Percentiles rank a stretch among this genome's conserved stretches.
Evolutionary conservation across 1,140 invertebrate genomes (phyloP).

Genomic region (Drosophila ohnishii): DNA sequence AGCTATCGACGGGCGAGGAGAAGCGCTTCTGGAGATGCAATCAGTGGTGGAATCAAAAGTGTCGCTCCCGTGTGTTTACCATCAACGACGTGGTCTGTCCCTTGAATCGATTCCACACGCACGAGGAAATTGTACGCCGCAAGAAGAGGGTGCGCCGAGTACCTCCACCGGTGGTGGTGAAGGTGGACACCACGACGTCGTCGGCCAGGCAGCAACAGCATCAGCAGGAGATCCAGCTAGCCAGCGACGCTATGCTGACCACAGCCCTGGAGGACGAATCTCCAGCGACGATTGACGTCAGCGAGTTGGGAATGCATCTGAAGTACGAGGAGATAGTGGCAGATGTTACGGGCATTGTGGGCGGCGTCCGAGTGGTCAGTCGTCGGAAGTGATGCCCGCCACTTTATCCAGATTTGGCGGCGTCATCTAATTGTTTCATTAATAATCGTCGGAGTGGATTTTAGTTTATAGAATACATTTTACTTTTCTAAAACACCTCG

Average conservation of each 20-base stretch:
- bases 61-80: conserved; percentile 79
- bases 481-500: not conserved
- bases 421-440: conserved; percentile 18
- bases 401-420: not conserved
- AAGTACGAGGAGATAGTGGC: conserved; percentile 82
- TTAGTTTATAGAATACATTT: conserved; percentile 8
- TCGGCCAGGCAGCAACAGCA: conserved; percentile 46
- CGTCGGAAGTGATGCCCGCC: conserved; percentile 52
- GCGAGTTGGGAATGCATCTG: conserved; percentile 76
- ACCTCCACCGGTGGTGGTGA: conserved; percentile 49
- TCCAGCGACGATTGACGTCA: conserved; percentile 68
- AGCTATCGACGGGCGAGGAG: conserved; percentile 75
- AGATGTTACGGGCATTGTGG: conserved; percentile 72
- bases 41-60: conserved; percentile 83
- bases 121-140: conserved; percentile 80
- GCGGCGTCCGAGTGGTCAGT: conserved; percentile 41
- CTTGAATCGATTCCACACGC: conserved; percentile 79
- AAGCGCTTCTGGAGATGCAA: conserved; percentile 82
- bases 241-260: conserved; percentile 63
- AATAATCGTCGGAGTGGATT: conserved; percentile 2
- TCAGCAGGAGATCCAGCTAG: conserved; percentile 45
- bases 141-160: conserved; percentile 76
- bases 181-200: conserved; percentile 17
- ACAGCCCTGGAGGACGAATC: conserved; percentile 59
- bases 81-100: conserved; percentile 79